Evolutionary conservation across 2,888 invertebrate genomes (phyloP).

Genomic region (Pandemis heparana): DNA sequence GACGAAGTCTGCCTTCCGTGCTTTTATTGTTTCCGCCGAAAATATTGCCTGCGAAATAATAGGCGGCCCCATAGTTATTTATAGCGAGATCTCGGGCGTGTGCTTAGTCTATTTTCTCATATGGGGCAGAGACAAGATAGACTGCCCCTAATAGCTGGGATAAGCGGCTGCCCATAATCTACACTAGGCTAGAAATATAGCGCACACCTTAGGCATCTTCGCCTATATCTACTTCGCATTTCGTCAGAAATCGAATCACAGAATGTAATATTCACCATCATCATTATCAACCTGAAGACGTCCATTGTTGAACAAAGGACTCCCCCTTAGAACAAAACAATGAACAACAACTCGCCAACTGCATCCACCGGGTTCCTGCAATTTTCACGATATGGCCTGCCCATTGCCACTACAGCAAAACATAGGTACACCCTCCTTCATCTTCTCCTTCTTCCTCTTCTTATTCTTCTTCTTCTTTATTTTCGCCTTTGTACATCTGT

Average conservation of each 20-base stretch:
- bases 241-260: background rate
- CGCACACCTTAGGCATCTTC: background rate
- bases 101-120: slow-evolving; percentile 43
- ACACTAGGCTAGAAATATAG: background rate
- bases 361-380: too few species aligned
- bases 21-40: slow-evolving; percentile 38
- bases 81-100: slow-evolving; percentile 33
- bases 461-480: too few species aligned
- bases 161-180: slow-evolving; percentile 16
- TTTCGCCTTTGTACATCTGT: too few species aligned
- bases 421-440: too few species aligned
- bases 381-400: too few species aligned
- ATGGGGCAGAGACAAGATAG: slow-evolving; percentile 35
- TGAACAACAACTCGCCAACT: too few species aligned
- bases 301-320: too few species aligned
- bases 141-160: slow-evolving; percentile 32
- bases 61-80: slow-evolving; percentile 36
- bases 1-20: slow-evolving; percentile 13
- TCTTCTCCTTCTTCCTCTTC: too few species aligned
- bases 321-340: too few species aligned
- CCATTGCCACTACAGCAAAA: too few species aligned
- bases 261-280: too few species aligned
- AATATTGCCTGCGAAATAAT: slow-evolving; percentile 34
- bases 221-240: background rate
- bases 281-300: too few species aligned